A percentile compares a stretch with the other conserved stretches of the same genome.
Conservation (phyloP, 2,888 invertebrate genomes). For the Hanleya hanleyi region DNA sequence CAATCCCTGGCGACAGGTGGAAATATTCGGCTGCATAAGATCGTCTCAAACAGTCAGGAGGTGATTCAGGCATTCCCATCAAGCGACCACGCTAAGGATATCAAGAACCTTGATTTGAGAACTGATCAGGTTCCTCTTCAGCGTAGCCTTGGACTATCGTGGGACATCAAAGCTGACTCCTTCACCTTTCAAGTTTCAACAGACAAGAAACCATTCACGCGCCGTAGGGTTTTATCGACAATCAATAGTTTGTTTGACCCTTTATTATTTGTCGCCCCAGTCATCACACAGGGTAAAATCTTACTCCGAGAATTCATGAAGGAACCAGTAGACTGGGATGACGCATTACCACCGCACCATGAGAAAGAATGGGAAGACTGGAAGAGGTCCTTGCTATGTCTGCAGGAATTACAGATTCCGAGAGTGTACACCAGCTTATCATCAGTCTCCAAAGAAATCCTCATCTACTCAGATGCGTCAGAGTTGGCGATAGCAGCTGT, state of each 20-base stretch:
- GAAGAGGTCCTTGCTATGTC: background rate
- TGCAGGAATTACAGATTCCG: background rate
- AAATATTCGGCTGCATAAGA: conserved; percentile 35
- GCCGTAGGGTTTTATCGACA: conserved; percentile 16
- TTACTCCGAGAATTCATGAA: background rate
- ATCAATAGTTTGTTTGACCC: conserved; percentile 4
- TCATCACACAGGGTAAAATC: conserved; percentile 11
- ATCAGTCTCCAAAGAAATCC: no score
- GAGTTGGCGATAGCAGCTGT: conserved; percentile 11
- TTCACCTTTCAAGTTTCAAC: background rate
- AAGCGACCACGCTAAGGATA: conserved; percentile 34
- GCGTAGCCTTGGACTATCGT: no score
- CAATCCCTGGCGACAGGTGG: background rate
- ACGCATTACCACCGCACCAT: background rate
- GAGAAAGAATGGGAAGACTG: background rate
- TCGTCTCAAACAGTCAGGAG: conserved; percentile 35
- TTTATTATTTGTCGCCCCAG: conserved; percentile 8
- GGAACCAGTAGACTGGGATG: conserved; percentile 11
- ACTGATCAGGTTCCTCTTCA: no score
- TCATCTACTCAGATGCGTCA: conserved; percentile 20
- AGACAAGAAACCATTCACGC: conserved; percentile 10
- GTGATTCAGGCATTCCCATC: conserved; percentile 32
- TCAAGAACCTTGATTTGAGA: no score
- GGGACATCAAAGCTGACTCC: conserved; percentile 1
- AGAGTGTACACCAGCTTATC: background rate